Conservation (phyloP, 2,797 vertebrate species). For the Molossus alvarezi region DNA sequence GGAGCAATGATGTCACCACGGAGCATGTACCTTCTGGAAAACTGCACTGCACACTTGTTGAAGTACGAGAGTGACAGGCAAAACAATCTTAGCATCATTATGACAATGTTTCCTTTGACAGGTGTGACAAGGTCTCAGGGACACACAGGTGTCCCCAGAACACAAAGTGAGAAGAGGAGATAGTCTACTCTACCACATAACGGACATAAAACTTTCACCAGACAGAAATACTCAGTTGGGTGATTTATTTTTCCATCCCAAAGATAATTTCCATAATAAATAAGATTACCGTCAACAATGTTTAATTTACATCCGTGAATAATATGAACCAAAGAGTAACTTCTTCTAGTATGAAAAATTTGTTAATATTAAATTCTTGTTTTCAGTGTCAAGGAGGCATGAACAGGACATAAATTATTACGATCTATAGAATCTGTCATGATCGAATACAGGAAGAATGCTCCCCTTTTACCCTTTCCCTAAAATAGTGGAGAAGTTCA, state of each 20-base stretch:
- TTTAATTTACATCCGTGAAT: constrained; percentile 50
- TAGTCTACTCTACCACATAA: background rate
- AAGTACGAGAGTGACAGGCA: background rate
- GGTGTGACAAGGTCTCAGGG: background rate
- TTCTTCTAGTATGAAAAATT: background rate
- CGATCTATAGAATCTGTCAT: background rate
- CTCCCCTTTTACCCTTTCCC: background rate
- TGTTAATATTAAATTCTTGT: constrained; percentile 50
- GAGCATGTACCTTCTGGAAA: background rate
- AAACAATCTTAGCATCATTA: background rate
- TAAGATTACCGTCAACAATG: background rate
- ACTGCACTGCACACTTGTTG: background rate
- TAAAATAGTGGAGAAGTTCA: constrained; percentile 35
- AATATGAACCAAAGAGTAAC: background rate
- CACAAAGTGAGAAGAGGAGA: background rate
- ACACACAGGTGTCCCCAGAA: background rate
- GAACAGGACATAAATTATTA: background rate
- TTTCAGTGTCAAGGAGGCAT: constrained; percentile 41
- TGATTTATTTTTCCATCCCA: constrained; percentile 44
- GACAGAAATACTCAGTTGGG: background rate
- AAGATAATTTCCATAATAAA: constrained; percentile 15
- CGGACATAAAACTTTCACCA: background rate
- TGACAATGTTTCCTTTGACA: background rate
- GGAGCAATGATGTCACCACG: constrained; percentile 12
- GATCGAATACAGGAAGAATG: background rate